These are phyloP conservation scores for Polyommatus iphigenia DNA, from an alignment of 2,888 invertebrate species.

Conservation along the genomic window DNA sequence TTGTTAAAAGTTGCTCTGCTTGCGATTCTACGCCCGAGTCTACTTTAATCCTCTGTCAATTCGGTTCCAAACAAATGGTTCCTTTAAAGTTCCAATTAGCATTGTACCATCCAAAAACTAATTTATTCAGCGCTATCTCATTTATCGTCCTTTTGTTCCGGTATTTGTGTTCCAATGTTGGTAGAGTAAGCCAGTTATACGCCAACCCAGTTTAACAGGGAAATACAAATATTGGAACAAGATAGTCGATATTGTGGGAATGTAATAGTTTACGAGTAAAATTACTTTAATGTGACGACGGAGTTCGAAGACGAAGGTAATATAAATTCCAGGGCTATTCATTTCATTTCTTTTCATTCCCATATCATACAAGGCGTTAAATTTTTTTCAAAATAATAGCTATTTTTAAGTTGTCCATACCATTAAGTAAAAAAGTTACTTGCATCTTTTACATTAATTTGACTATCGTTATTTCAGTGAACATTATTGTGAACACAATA, in stretches of 20 bases:
- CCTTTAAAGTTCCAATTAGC: constrained; percentile 2
- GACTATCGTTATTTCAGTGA: too few relatives aligned
- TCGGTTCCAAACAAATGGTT: constrained; percentile 3
- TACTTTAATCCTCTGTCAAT: background rate
- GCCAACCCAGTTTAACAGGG: background rate
- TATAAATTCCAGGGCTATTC: too few relatives aligned
- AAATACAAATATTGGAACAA: constrained; percentile 17
- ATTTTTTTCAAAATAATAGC: too few relatives aligned
- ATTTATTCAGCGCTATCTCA: constrained; percentile 12
- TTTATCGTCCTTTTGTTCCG: constrained; percentile 6
- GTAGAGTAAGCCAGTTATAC: constrained; percentile 11
- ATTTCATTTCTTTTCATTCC: too few relatives aligned
- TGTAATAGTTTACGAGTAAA: background rate
- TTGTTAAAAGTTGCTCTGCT: constrained; percentile 6
- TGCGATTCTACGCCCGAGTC: background rate
- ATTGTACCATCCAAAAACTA: background rate
- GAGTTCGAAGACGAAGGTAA: too few relatives aligned
- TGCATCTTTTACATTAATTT: too few relatives aligned
- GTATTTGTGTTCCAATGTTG: constrained; percentile 22
- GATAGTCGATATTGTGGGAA: constrained; percentile 16
- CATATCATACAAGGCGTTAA: too few relatives aligned
- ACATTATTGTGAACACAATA: too few relatives aligned
- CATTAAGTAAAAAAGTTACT: too few relatives aligned
- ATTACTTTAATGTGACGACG: background rate
- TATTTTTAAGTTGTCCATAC: too few relatives aligned